Conservation (phyloP, 2,797 vertebrate species). For the Alfaro cultratus region DNA sequence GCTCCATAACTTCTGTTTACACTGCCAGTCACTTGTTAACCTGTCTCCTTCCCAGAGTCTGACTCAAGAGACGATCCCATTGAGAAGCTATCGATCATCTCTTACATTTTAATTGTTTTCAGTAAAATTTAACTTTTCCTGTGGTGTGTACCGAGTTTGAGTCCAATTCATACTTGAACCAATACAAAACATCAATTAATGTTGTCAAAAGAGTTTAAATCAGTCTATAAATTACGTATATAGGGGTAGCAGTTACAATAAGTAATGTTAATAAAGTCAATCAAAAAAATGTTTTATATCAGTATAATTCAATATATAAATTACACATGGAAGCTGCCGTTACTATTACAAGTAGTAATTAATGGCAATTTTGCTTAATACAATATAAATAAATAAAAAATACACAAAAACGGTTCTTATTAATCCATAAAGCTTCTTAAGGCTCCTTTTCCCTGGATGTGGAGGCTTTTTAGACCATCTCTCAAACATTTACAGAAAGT, state of each 20-base stretch:
- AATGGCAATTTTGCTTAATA: background rate
- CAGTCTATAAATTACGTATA: background rate
- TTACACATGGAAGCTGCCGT: background rate
- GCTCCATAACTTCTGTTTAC: background rate
- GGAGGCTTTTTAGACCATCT: background rate
- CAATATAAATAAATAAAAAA: background rate
- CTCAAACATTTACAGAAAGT: background rate
- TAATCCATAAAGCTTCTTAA: background rate
- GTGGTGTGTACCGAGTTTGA: background rate
- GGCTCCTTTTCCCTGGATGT: background rate
- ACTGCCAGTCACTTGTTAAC: background rate
- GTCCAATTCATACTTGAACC: background rate
- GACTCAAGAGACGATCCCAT: background rate
- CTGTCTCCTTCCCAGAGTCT: background rate
- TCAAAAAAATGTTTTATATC: background rate
- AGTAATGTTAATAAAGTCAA: background rate
- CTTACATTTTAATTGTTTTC: too few relatives aligned
- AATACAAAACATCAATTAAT: background rate
- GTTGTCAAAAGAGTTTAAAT: background rate
- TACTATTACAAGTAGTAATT: background rate
- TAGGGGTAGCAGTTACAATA: background rate
- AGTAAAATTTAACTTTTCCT: background rate
- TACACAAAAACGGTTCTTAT: too few relatives aligned
- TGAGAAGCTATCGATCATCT: background rate
- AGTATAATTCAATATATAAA: background rate